Base-by-base conservation (phyloP, 1,140 invertebrate genomes). In the Spodoptera frugiperda region DNA sequence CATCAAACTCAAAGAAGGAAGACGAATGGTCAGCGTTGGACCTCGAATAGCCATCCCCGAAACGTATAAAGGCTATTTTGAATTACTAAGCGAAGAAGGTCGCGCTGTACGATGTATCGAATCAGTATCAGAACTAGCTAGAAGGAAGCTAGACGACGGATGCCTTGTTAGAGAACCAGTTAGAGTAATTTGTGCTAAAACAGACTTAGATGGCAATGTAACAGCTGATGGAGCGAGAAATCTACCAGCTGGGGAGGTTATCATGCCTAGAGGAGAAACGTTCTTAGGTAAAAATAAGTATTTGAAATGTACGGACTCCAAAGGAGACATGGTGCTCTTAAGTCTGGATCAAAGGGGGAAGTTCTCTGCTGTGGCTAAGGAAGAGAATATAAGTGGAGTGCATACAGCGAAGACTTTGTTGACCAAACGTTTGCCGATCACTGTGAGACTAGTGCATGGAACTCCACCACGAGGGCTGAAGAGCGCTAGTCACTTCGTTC, bases 81-180 rank as follows among this genome's bases (percentile, higher is more conserved):
- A 99, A 94, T 95, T 99, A 44, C 94, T 99, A 25, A 98, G 98
- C 88, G 98, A 99, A 93, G 98, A 99, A 88, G 98, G 98, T 0
- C 95, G 97, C 81, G 97, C 98, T 14, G 97, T 98, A 2, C 95
- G 97, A 63, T 98, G 98, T 81, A 98, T 99, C 82, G 98, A 98
- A 87, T 97, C 96, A 76, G 98, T 99, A 0, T 94, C 95, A 48
- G 98, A 98, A 90, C 90, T 99, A 67, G 95, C 97, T 1, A 95
- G 97, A 75, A 95, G 97, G 54, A 95, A 96, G 78, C 96, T 98
- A 0, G 96, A 97, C 33, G 96, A 97, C 73, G 97, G 96, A 4
- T 98, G 97, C 80, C 93, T 98, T 54, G 98, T 99, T 0, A 95
- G 98, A 53, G 98, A 99, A 88, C 96, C 97, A 3, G 95, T 98